Conservation (phyloP, 2,113 vertebrate species). For the Coreoperca whiteheadi region DNA sequence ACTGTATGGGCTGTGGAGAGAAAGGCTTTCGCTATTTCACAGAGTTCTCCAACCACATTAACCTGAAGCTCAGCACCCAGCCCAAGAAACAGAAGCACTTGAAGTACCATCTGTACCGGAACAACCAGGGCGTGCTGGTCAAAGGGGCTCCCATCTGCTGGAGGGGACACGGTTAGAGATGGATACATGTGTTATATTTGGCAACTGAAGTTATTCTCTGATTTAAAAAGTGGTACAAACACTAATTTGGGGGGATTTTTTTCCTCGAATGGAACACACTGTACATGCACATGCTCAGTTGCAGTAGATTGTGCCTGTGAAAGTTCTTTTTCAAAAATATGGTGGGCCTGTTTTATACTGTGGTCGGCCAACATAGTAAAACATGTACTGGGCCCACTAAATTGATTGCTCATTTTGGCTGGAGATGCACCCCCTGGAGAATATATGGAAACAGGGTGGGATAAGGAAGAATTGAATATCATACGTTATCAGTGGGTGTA, state of each 20-base stretch:
- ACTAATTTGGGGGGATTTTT: background rate
- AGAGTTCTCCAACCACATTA: slow-evolving; percentile 97
- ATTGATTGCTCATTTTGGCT: too few relatives aligned
- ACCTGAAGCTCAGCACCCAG: slow-evolving; percentile 95
- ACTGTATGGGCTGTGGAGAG: slow-evolving; percentile 96
- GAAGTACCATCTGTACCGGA: slow-evolving; percentile 92
- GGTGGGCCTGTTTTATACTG: too few relatives aligned
- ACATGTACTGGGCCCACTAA: too few relatives aligned
- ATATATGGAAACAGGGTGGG: too few relatives aligned
- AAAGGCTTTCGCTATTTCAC: slow-evolving; percentile 99
- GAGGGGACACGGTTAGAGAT: slow-evolving; percentile 90
- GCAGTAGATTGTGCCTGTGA: background rate
- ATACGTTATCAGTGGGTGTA: too few relatives aligned
- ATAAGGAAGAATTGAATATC: too few relatives aligned
- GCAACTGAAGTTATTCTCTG: background rate
- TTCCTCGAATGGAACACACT: background rate
- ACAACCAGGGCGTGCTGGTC: slow-evolving; percentile 90
- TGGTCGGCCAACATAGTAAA: too few relatives aligned
- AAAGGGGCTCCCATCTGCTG: slow-evolving; percentile 94
- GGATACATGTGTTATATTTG: background rate
- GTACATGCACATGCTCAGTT: background rate
- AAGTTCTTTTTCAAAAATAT: too few relatives aligned
- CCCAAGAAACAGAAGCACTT: slow-evolving; percentile 99
- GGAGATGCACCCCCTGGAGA: too few relatives aligned
- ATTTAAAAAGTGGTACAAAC: background rate